These are phyloP conservation scores for Gallirallus australis DNA, from an alignment of 2,797 vertebrate genomes.

Conservation along the genomic window DNA sequence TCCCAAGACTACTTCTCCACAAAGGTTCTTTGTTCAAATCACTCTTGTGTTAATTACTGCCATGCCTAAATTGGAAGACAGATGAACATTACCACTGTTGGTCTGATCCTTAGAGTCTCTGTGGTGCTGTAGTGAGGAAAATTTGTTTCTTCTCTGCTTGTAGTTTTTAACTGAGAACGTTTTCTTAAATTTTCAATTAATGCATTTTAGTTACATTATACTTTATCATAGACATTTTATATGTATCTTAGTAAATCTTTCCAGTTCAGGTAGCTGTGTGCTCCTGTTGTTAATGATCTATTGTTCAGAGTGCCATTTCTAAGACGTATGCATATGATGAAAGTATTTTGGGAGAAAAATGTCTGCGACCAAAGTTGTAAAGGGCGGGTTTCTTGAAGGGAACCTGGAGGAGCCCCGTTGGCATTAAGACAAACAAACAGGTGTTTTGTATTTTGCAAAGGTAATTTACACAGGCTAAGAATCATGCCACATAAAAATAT, in stretches of 20 bases:
- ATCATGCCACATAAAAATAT: constrained; percentile 35
- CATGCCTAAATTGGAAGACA: not conserved
- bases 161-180: not conserved
- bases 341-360: not conserved
- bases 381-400: not conserved
- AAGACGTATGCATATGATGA: not conserved
- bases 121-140: not conserved
- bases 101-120: not conserved
- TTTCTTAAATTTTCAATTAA: not conserved
- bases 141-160: not conserved
- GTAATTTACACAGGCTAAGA: constrained; percentile 40
- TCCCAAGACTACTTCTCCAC: not conserved
- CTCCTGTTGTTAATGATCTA: not conserved
- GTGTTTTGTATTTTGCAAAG: constrained; percentile 55
- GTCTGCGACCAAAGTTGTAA: not conserved
- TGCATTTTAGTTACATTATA: not conserved
- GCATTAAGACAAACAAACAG: constrained; percentile 58
- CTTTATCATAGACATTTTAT: not conserved
- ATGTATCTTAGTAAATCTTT: not conserved
- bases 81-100: not conserved
- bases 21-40: not conserved
- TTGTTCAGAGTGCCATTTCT: not conserved
- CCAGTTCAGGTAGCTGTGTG: not conserved
- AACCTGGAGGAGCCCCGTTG: constrained; percentile 14
- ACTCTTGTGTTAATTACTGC: not conserved